Conservation (phyloP, 2,797 vertebrate species). For the Betta splendens region DNA sequence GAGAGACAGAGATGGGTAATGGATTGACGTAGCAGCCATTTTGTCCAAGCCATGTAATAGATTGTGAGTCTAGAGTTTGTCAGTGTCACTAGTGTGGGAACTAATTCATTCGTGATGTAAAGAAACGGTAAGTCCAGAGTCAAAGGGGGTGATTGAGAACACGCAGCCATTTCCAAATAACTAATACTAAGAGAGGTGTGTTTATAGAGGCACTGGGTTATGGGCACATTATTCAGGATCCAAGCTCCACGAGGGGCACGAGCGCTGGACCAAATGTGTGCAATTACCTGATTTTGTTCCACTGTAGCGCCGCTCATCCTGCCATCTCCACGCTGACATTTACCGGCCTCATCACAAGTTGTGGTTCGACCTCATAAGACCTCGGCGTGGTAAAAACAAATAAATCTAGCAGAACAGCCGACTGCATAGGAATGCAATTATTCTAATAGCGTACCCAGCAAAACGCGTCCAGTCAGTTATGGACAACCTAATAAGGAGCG, state of each 20-base stretch:
- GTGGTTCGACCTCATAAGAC: constrained; percentile 73
- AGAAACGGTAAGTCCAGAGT: constrained; percentile 53
- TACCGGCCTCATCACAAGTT: constrained; percentile 63
- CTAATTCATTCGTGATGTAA: constrained; percentile 68
- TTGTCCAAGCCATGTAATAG: constrained; percentile 59
- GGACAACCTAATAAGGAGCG: constrained; percentile 74
- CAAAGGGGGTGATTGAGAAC: constrained; percentile 75
- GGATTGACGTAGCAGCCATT: constrained; percentile 70
- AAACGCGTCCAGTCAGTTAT: constrained; percentile 71
- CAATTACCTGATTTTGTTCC: constrained; percentile 10
- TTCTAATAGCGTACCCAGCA: constrained; percentile 73
- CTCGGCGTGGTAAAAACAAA: constrained; percentile 71
- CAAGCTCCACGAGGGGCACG: constrained; percentile 24
- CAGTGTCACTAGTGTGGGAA: constrained; percentile 46
- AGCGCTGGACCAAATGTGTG: constrained; percentile 12
- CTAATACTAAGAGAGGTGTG: constrained; percentile 53
- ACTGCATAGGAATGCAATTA: constrained; percentile 77
- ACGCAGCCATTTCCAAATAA: constrained; percentile 64
- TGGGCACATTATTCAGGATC: constrained; percentile 39
- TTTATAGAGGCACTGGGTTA: constrained; percentile 55
- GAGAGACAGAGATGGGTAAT: constrained; percentile 57
- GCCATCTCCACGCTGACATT: constrained; percentile 46
- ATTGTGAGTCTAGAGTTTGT: constrained; percentile 55
- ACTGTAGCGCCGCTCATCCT: constrained; percentile 30
- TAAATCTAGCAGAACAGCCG: constrained; percentile 66